Base-by-base conservation (phyloP, 2,113 vertebrate genomes). In the Epinephelus moara region DNA sequence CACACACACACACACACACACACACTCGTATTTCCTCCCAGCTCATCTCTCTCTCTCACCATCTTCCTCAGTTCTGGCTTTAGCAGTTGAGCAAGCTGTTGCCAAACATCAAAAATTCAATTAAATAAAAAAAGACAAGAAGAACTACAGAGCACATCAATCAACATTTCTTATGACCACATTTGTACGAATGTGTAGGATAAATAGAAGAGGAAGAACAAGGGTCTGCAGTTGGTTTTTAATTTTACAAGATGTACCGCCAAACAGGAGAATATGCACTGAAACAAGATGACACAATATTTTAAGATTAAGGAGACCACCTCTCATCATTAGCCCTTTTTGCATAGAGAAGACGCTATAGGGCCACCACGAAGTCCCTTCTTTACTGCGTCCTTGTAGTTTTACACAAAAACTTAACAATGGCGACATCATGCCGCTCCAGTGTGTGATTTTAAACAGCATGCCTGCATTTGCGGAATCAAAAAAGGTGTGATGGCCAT, bases 21-120 rank as follows among this genome's bases (percentile, higher is more conserved):
- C 33, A 78, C 45, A 59, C 25, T 15, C 9, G 33, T 25, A 15
- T 47, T 47, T n/a, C 23, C 40, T 14, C 17, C 23, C 17, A 47
- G 14, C 17, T 72, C 53, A 3, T 42, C 63, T 66, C 40, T 64
- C 40, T 47, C n/a, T 66, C 14, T 49, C 2, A 10, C 18, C 19
- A 30, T 62, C 27, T 37, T 18, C 53, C 37, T 21, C 27, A 53
- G 18, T 75, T 49, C 42, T 30, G 30, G 59, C 49, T 61, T 70
- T 11, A 62, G 59, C 30, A 3, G 21, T 14, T 37, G 10, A 45
- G 57, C 55, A 75, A n/a, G 68, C 30, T 63, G 37, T 69, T 70
- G 47, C 80, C 33, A 49, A 70, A 70, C 33, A 70, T n/a, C 45
- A 27, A n/a, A 82, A 82, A 69, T 47, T 62, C n/a, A 61, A 37